These are phyloP conservation scores for Dromas ardeola DNA, from an alignment of 2,113 vertebrate species.

Conservation along the genomic window DNA sequence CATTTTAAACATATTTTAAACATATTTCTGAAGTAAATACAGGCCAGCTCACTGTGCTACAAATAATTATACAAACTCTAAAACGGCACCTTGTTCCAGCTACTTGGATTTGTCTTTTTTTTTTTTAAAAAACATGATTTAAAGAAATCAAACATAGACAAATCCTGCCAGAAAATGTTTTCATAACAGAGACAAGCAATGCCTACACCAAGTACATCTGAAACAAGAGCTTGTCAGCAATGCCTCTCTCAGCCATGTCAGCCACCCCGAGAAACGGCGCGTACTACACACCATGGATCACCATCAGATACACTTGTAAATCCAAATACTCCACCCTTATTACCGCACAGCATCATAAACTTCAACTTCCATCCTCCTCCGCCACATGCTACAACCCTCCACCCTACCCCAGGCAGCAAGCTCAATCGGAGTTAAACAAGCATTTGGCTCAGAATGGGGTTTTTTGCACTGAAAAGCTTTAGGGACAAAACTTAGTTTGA, in stretches of 20 bases:
- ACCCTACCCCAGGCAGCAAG: neutral
- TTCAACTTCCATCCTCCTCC: neutral
- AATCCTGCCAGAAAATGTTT: neutral
- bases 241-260: neutral
- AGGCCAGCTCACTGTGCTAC: neutral
- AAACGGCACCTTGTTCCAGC: neutral
- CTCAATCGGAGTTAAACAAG: neutral
- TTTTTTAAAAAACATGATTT: neutral
- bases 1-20: neutral
- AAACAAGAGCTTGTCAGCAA: neutral
- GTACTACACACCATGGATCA: neutral
- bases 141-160: neutral
- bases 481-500: neutral
- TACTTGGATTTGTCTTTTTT: neutral
- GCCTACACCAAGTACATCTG: neutral
- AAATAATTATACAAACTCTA: neutral
- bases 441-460: neutral
- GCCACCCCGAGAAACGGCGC: neutral
- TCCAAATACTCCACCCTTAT: neutral
- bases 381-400: neutral
- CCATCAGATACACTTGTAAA: neutral
- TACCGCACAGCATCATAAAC: neutral
- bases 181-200: neutral
- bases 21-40: neutral
- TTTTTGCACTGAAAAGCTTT: neutral